Conservation (phyloP, 2,113 vertebrate species). For the Syngnathus floridae region DNA sequence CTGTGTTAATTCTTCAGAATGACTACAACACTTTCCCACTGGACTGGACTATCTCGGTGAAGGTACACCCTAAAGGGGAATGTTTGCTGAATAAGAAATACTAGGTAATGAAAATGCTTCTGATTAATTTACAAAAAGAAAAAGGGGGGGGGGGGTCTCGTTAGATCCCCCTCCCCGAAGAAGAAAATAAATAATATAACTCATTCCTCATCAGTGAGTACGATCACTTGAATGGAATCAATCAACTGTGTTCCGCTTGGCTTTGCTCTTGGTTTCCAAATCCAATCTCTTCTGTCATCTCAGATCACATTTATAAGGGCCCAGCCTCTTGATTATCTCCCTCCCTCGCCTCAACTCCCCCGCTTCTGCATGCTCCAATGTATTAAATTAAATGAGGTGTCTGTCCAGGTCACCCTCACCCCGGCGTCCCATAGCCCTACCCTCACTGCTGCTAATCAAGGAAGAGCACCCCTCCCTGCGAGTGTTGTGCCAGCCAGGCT, state of each 20-base stretch:
- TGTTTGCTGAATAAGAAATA: conserved; percentile 51
- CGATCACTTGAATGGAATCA: conserved; percentile 81
- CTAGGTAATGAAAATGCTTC: conserved; percentile 46
- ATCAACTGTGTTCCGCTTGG: conserved; percentile 81
- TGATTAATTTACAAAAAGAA: conserved; percentile 45
- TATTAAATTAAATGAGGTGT: conserved; percentile 96
- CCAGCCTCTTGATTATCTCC: conserved; percentile 84
- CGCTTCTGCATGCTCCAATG: conserved; percentile 74
- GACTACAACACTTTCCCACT: neutral
- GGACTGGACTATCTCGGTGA: conserved; percentile 27
- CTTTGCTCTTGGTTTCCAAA: conserved; percentile 82
- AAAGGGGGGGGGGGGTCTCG: conserved; percentile 13
- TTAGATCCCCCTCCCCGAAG: conserved; percentile 37
- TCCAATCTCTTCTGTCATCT: conserved; percentile 92
- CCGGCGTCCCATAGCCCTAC: conserved; percentile 54
- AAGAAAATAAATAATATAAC: conserved; percentile 51
- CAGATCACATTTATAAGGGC: conserved; percentile 78
- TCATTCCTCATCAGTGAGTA: conserved; percentile 72
- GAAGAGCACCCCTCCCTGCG: conserved; percentile 63
- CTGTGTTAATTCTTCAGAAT: neutral
- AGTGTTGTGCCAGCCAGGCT: conserved; percentile 56
- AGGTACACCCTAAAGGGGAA: conserved; percentile 23
- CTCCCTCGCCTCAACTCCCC: conserved; percentile 74
- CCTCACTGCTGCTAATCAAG: conserved; percentile 69
- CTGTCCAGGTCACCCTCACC: conserved; percentile 81